phyloP scores from a whole-genome alignment of 2,797 vertebrate genomes.

The Lagodon rhomboides region DNA sequence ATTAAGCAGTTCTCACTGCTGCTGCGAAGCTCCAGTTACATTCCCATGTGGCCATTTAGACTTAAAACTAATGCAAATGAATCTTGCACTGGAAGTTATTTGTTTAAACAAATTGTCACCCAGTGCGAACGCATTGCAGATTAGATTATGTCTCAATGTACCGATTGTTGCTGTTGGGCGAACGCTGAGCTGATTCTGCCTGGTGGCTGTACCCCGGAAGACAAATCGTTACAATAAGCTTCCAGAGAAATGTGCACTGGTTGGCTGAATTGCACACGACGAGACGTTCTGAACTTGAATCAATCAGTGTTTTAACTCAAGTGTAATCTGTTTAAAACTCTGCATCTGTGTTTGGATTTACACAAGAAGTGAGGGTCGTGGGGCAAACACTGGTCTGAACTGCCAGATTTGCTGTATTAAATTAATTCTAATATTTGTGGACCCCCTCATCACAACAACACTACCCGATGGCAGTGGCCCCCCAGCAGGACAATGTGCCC shows the following conservation, averaged over 20 bases:
- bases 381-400: no score
- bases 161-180: slow-evolving; percentile 1
- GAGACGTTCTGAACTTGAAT: background rate
- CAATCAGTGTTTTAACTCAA: background rate
- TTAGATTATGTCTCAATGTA: slow-evolving; percentile 19
- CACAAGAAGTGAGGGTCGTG: no score
- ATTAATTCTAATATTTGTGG: no score
- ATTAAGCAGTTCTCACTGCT: background rate
- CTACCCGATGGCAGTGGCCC: no score
- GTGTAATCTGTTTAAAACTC: no score
- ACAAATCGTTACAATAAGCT: slow-evolving; percentile 18
- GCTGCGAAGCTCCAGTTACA: slow-evolving; percentile 7
- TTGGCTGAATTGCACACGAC: background rate
- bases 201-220: slow-evolving; percentile 51
- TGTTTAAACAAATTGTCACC: slow-evolving; percentile 64
- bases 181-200: slow-evolving; percentile 32
- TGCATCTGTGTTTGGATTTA: no score
- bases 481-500: no score
- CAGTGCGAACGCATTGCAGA: slow-evolving; percentile 34
- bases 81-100: slow-evolving; percentile 71
- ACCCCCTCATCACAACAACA: no score
- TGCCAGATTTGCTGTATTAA: no score
- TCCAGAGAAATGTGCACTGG: slow-evolving; percentile 11
- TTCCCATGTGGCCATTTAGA: slow-evolving; percentile 63
- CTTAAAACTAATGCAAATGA: slow-evolving; percentile 74